Base-by-base conservation (phyloP, 2,113 vertebrate genomes). In the Mormoops blainvillei region DNA sequence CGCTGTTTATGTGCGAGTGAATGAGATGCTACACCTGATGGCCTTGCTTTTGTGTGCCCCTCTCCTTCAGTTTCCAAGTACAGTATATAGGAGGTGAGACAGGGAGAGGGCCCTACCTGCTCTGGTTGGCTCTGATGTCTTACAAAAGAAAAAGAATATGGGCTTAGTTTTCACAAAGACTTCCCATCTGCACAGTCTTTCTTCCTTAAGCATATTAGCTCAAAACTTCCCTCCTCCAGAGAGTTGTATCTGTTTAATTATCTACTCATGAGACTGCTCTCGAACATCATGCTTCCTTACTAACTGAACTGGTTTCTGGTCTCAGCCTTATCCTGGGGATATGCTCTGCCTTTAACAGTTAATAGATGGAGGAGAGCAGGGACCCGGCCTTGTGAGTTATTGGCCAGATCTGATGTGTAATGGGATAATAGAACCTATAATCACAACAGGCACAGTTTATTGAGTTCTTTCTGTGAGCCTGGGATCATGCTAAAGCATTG, bases 41-140 rank as follows among this genome's bases (percentile, higher is more conserved):
- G 28, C 70, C 31, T 71, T n/a, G 36, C 19, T 31, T 88, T 80
- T 45, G 73, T 80, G 19, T 33, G 24, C n/a, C 38, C 45, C 19
- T 28, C 16, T 28, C 12, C 41, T n/a, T 54, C 15, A 11, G 19
- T 68, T 68, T 65, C n/a, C 14, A 4, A 19, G n/a, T 20, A 10
- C 2, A 22, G 3, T 5, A 13, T 38, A 54, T 76, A 81, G 28
- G 38, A 81, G 74, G n/a, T 2, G 2, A 68, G 50, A 26, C 33
- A 24, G 28, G 63, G 11, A 68, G 48, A 3, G 38, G 36, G 14
- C 20, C 96, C 74, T 95, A 96, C 96, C 94, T 97, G 96, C 45
- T 97, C 33, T 91, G 96, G 74, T 52, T 89, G 91, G 45, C 43
- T 84, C 83, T 81, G 89, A 73, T 58, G 41, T 97, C 97, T 96